Conservation (phyloP, 2,797 vertebrate species). For the Mus spretus region DNA sequence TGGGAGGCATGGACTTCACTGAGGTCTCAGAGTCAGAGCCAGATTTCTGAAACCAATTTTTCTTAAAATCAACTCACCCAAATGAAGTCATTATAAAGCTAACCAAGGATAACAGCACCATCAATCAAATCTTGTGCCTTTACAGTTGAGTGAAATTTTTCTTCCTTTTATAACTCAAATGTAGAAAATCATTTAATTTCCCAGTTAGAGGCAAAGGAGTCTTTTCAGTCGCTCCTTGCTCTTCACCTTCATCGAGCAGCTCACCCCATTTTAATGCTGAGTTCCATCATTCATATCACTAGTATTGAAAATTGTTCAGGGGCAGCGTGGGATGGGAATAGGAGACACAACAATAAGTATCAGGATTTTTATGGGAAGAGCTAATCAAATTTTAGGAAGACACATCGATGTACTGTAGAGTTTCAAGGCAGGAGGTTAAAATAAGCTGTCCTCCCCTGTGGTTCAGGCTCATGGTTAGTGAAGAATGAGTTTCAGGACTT, state of each 20-base stretch:
- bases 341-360: conserved; percentile 51
- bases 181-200: conserved; percentile 66
- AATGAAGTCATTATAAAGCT: conserved; percentile 76
- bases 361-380: conserved; percentile 60
- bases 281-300: conserved; percentile 67
- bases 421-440: conserved; percentile 22
- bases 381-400: conserved; percentile 66
- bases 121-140: conserved; percentile 81
- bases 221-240: conserved; percentile 56
- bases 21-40: conserved; percentile 62
- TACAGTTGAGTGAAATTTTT: conserved; percentile 52
- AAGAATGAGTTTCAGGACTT: conserved; percentile 47
- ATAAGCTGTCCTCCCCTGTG: not conserved
- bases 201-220: conserved; percentile 48
- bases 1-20: conserved; percentile 73
- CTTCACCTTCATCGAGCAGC: conserved; percentile 62
- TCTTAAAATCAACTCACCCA: conserved; percentile 68
- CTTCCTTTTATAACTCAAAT: conserved; percentile 71
- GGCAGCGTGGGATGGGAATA: not conserved
- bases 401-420: not conserved
- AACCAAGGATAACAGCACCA: conserved; percentile 85
- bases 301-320: conserved; percentile 73
- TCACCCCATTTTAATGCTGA: conserved; percentile 72
- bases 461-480: not conserved
- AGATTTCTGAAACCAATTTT: conserved; percentile 71